Evolutionary conservation across 2,888 invertebrate species (phyloP).

Genomic region (Epirrhoe tristata): DNA sequence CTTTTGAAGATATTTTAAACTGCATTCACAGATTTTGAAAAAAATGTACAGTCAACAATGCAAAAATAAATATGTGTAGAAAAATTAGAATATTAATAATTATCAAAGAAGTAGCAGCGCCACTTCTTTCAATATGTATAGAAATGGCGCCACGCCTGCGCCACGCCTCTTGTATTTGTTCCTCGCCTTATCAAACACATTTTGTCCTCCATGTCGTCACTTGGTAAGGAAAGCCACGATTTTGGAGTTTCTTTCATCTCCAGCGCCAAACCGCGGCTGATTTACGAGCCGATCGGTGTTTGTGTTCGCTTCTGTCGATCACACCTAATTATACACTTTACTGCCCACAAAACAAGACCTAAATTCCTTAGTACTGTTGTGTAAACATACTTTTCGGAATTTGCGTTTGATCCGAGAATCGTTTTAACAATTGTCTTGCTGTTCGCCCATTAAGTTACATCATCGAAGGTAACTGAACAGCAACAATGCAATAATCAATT

Average conservation of each 20-base stretch:
- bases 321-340: constrained; percentile 46
- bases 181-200: too few relatives aligned
- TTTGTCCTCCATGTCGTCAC: background rate
- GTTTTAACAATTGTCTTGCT: constrained; percentile 30
- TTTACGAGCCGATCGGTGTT: constrained; percentile 39
- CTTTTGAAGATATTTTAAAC: too few relatives aligned
- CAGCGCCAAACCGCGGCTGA: constrained; percentile 31
- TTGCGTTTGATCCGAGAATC: constrained; percentile 38
- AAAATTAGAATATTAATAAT: too few relatives aligned
- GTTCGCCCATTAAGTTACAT: constrained; percentile 4
- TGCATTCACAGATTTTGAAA: too few relatives aligned
- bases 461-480: background rate
- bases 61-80: too few relatives aligned
- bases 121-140: too few relatives aligned
- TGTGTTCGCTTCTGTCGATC: constrained; percentile 34
- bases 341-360: constrained; percentile 43
- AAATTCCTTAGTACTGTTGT: constrained; percentile 39
- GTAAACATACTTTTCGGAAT: constrained; percentile 41
- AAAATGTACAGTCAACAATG: too few relatives aligned
- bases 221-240: background rate
- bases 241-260: constrained; percentile 10
- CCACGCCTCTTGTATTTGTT: too few relatives aligned
- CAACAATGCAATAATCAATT: background rate
- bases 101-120: too few relatives aligned
- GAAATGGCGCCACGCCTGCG: too few relatives aligned